These are phyloP conservation scores for Myrmecobius fasciatus DNA, from an alignment of 2,113 vertebrate genomes.

Conservation along the genomic window DNA sequence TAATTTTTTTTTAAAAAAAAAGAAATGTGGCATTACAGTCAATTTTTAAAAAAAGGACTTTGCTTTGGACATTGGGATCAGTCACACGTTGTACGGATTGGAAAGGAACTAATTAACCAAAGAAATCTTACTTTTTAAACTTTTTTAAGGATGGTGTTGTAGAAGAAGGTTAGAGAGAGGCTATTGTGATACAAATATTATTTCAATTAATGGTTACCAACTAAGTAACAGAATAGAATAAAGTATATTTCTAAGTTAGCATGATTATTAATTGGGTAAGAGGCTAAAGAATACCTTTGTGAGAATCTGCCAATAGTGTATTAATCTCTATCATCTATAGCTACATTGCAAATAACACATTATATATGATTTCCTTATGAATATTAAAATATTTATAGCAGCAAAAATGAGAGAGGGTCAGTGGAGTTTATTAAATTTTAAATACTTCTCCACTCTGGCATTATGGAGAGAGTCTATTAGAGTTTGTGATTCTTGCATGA, in stretches of 20 bases:
- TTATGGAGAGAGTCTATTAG: not conserved
- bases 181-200: not conserved
- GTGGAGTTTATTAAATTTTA: constrained; percentile 9
- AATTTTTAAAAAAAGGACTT: not conserved
- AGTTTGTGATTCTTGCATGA: constrained; percentile 5
- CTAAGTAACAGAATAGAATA: not conserved
- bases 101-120: not conserved
- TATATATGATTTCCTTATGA: not conserved
- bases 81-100: not conserved
- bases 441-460: not conserved
- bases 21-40: not conserved
- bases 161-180: not conserved
- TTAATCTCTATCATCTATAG: not conserved
- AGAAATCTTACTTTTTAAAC: not conserved
- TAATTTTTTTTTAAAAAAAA: not conserved
- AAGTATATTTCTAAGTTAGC: not conserved
- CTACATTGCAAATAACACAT: not conserved
- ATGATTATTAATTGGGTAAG: not conserved
- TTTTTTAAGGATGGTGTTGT: not conserved
- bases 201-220: not conserved
- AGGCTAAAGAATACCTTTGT: not conserved
- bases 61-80: not conserved
- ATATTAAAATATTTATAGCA: constrained; percentile 11
- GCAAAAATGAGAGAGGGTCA: not conserved
- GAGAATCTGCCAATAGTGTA: not conserved